A percentile compares a stretch with the other conserved stretches of the same genome.
Evolutionary conservation across 2,888 invertebrate species (phyloP).

Genomic region (Conomelus anceps): DNA sequence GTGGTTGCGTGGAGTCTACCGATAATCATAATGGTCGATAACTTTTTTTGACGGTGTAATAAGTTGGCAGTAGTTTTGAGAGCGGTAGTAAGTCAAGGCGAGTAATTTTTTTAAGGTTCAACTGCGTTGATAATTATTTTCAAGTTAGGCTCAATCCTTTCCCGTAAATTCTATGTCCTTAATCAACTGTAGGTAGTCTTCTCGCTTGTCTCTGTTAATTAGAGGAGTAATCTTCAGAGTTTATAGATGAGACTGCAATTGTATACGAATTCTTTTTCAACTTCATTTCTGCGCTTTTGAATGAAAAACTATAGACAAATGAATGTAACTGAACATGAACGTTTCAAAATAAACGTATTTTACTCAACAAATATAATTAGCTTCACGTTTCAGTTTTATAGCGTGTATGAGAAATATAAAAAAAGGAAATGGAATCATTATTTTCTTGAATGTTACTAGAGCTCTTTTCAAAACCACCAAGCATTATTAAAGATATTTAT

Average conservation of each 20-base stretch:
- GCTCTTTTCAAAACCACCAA: background rate
- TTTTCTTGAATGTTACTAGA: background rate
- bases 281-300: background rate
- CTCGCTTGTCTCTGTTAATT: background rate
- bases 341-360: background rate
- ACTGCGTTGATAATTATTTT: background rate
- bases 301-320: background rate
- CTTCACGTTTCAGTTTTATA: background rate
- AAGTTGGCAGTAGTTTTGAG: background rate
- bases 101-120: background rate
- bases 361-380: background rate
- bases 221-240: background rate
- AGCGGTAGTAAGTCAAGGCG: background rate
- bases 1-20: background rate
- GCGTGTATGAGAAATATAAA: too few species aligned
- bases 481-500: background rate
- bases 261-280: background rate
- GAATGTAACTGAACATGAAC: background rate
- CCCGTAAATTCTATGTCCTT: background rate
- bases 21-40: background rate
- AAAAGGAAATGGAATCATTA: background rate
- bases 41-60: background rate
- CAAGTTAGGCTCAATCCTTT: background rate
- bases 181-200: background rate
- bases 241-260: background rate